Evolutionary conservation across 2,797 vertebrate genomes (phyloP).

Genomic region (Ptychadena robeensis): DNA sequence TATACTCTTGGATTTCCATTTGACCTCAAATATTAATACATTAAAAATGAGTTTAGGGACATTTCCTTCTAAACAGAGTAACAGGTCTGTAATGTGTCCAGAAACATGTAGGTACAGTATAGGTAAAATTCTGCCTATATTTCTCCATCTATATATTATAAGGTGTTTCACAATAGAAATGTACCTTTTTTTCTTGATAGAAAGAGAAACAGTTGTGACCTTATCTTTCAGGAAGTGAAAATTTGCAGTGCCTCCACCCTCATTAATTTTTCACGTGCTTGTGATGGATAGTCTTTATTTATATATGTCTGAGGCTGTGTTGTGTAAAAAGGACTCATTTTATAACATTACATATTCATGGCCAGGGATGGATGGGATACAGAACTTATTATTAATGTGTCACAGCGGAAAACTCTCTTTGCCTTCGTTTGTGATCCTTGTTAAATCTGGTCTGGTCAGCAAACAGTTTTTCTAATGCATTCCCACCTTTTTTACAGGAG

Average conservation of each 20-base stretch:
- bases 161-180: not conserved
- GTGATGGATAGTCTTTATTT: conserved; percentile 99
- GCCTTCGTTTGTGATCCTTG: conserved; percentile 87
- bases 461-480: conserved; percentile 73
- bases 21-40: not conserved
- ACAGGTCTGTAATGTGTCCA: not conserved
- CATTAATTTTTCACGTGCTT: conserved; percentile 93
- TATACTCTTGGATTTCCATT: no score
- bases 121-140: not conserved
- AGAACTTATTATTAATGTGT: conserved; percentile 98
- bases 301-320: conserved; percentile 92
- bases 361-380: conserved; percentile 92
- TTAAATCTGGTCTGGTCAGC: conserved; percentile 88
- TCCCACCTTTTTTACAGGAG: not conserved
- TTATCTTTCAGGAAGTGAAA: conserved; percentile 74
- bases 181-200: not conserved
- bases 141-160: not conserved
- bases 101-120: not conserved
- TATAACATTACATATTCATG: conserved; percentile 98
- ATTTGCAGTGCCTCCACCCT: conserved; percentile 79
- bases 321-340: conserved; percentile 97
- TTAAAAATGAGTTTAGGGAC: not conserved
- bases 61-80: not conserved
- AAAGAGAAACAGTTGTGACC: conserved; percentile 63
- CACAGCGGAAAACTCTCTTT: conserved; percentile 88